Percentiles rank a stretch among this genome's conserved stretches.
Evolutionary conservation across 2,797 vertebrate species (phyloP).

Genomic region (Alcedo atthis): DNA sequence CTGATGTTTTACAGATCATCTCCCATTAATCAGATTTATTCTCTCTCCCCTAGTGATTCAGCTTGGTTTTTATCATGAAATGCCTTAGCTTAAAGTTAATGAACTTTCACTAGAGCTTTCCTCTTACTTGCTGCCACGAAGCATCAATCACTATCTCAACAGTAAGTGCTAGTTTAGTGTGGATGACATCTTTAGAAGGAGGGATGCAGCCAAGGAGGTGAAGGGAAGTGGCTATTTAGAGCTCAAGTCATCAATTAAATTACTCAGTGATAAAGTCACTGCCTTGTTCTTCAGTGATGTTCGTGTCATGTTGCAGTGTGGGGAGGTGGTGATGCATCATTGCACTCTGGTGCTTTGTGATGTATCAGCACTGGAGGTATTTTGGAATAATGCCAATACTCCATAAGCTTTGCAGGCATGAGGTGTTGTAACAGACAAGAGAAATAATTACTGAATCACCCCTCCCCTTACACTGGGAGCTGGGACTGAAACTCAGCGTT

Average conservation of each 20-base stretch:
- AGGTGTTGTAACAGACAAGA: slow-evolving; percentile 24
- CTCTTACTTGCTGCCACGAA: slow-evolving; percentile 28
- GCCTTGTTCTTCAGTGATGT: slow-evolving; percentile 32
- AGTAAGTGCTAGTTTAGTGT: slow-evolving; percentile 36
- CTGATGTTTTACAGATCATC: background rate
- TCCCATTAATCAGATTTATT: slow-evolving; percentile 18
- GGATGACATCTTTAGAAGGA: slow-evolving; percentile 30
- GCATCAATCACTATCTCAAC: slow-evolving; percentile 49
- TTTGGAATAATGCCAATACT: slow-evolving; percentile 39
- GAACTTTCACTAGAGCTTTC: slow-evolving; percentile 39
- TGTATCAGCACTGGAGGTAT: background rate
- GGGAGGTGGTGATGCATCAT: slow-evolving; percentile 41
- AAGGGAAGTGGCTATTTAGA: slow-evolving; percentile 56
- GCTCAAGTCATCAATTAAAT: slow-evolving; percentile 43
- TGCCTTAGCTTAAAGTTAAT: slow-evolving; percentile 33
- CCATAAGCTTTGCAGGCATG: background rate
- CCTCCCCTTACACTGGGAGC: background rate
- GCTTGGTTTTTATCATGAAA: background rate
- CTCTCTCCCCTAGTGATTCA: background rate
- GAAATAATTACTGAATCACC: slow-evolving; percentile 27
- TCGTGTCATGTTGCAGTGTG: slow-evolving; percentile 39
- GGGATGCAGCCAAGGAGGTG: slow-evolving; percentile 34
- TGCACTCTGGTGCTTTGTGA: slow-evolving; percentile 13
- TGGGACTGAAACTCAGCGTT: background rate
- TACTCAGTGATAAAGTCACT: slow-evolving; percentile 49